Base-by-base conservation (phyloP, 2,797 vertebrate species). In the Acrossocheilus fasciatus region DNA sequence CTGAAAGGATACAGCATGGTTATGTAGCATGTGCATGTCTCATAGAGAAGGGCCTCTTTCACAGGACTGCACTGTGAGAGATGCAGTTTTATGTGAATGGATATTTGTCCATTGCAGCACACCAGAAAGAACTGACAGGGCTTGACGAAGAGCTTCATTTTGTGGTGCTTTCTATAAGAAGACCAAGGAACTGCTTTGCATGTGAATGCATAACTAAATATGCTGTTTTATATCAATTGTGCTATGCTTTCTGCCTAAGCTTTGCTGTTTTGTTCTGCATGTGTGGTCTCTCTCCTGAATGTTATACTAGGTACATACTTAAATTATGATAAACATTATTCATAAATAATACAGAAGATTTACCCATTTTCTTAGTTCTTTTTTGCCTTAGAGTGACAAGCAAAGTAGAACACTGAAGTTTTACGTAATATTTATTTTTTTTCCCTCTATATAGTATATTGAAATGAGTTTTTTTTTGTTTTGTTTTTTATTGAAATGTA, bases 41-140 rank as follows among this genome's bases (percentile, higher is more conserved):
- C 66, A 39, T 50, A 50, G 70, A 86, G 59, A 57, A 50, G 72
- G 86, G 77, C 69, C 84, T 86, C 45, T 84, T 86, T 83, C 41
- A 72, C 64, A 81, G 70, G 78, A 88, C 54, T 62, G 75, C 84
- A 80, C 81, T 80, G 69, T 62, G n/a, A 82, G 75, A 85, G 76
- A 85, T 78, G 50, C 81, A 18, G 68, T 84, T 82, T 72, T 70
- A 83, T 43, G 34, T 72, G 64, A 77, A 68, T 54, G 68, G 43
- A 36, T 66, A 73, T 69, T 78, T 64, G 81, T 54, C 9, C 57
- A 47, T 43, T 84, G 66, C 76, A 62, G 36, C 50, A 64, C 41
- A 69, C 15, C 76, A 82, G 76, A 78, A 54, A 68, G 12, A 66
- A 57, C 81, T 76, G 76, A 47, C 62, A 81, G 18, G 34, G 45